These are phyloP conservation scores for Alosa alosa DNA, from an alignment of 2,113 vertebrate genomes.

Conservation along the genomic window DNA sequence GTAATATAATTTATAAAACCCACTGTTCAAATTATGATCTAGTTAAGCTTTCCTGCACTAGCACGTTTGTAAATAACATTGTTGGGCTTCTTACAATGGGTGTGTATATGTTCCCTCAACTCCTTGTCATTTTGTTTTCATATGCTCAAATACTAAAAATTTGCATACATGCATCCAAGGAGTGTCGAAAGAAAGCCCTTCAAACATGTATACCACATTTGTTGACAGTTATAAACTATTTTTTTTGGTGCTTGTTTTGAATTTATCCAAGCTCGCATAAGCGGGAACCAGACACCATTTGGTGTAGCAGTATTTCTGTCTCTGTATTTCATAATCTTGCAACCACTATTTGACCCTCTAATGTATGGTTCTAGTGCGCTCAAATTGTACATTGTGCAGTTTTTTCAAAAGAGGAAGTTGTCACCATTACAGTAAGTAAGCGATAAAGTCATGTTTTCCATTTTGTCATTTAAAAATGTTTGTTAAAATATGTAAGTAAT, in stretches of 20 bases:
- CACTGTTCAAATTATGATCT: constrained; percentile 55
- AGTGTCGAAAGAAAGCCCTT: constrained; percentile 54
- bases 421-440: too few relatives aligned
- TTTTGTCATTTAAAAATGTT: too few relatives aligned
- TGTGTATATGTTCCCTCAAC: constrained; percentile 46
- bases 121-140: constrained; percentile 55
- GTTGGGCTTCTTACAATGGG: constrained; percentile 36
- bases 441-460: too few relatives aligned
- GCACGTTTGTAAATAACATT: constrained; percentile 44
- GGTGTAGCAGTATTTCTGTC: constrained; percentile 53
- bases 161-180: constrained; percentile 46
- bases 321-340: constrained; percentile 59
- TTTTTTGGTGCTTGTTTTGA: constrained; percentile 54
- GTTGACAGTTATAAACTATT: constrained; percentile 49
- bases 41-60: constrained; percentile 54
- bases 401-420: background rate
- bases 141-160: constrained; percentile 59
- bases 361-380: constrained; percentile 54
- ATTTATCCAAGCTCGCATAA: constrained; percentile 52
- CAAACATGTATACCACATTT: constrained; percentile 59
- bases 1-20: constrained; percentile 44
- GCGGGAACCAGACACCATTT: constrained; percentile 39
- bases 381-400: background rate
- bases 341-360: constrained; percentile 56
- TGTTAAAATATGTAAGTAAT: too few relatives aligned